Conservation (phyloP, 23 tunicate species). For the Ciona savignyi region DNA sequence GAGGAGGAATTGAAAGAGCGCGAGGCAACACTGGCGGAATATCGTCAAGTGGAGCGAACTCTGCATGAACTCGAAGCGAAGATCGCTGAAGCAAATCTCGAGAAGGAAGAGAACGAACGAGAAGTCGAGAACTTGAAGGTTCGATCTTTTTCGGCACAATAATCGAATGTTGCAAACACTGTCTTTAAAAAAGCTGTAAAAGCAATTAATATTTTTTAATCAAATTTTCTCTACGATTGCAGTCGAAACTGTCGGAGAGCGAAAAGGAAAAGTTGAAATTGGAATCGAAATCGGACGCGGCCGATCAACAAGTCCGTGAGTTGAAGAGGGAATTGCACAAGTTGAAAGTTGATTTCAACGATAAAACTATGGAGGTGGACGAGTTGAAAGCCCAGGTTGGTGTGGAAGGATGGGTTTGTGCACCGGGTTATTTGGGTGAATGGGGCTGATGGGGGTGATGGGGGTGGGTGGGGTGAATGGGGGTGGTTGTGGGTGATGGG, state of each 20-base stretch:
- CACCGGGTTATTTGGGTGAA: too few relatives aligned
- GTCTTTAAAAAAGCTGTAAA: too few relatives aligned
- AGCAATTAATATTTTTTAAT: neutral
- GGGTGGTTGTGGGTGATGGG: neutral
- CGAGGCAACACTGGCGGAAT: slow-evolving; percentile 58
- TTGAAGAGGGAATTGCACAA: slow-evolving; percentile 14
- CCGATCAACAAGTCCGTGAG: slow-evolving; percentile 17
- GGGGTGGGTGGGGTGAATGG: neutral
- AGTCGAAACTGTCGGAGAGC: slow-evolving; percentile 22
- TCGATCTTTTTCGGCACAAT: too few relatives aligned
- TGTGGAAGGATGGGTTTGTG: neutral
- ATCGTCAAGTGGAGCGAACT: slow-evolving; percentile 33
- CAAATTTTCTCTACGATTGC: neutral
- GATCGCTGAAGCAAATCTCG: slow-evolving; percentile 29
- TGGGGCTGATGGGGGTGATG: neutral
- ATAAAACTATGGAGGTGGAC: slow-evolving; percentile 65
- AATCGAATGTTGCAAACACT: too few relatives aligned
- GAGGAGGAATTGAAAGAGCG: slow-evolving; percentile 83
- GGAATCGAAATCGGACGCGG: slow-evolving; percentile 47
- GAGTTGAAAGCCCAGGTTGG: slow-evolving; percentile 36
- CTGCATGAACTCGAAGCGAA: slow-evolving; percentile 47
- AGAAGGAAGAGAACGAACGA: slow-evolving; percentile 43
- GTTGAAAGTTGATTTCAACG: slow-evolving; percentile 43
- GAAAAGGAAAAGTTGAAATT: slow-evolving; percentile 46
- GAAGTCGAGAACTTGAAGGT: slow-evolving; percentile 57